Conservation (phyloP, 2,113 vertebrate genomes). For the Lophura nycthemera region DNA sequence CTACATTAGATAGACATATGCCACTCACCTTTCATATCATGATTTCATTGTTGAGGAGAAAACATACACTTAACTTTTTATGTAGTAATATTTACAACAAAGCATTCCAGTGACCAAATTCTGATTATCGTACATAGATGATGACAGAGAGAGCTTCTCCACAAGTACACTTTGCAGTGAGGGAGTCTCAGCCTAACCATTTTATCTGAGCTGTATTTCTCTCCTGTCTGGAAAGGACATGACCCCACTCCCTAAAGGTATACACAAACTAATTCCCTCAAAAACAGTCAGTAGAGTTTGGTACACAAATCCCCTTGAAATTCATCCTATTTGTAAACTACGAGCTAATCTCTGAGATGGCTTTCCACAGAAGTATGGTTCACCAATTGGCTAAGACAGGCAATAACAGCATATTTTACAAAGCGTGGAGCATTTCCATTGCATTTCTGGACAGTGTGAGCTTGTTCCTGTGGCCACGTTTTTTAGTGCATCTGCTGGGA, state of each 20-base stretch:
- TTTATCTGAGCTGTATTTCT: background rate
- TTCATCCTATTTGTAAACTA: background rate
- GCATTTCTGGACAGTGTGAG: background rate
- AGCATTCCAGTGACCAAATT: background rate
- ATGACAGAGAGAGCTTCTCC: background rate
- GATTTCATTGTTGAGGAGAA: slow-evolving; percentile 12
- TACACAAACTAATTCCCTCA: background rate
- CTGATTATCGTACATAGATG: background rate
- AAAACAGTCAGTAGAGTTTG: background rate
- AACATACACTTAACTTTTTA: background rate
- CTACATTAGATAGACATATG: background rate
- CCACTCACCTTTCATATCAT: background rate
- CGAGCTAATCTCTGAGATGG: background rate
- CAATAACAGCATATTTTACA: background rate
- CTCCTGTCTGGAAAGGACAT: background rate
- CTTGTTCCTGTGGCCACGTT: background rate
- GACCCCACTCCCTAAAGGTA: background rate
- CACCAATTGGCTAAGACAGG: background rate
- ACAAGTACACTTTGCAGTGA: accelerated
- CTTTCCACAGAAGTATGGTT: background rate
- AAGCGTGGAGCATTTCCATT: background rate
- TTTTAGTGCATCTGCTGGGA: background rate
- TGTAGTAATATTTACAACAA: background rate
- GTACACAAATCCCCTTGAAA: background rate
- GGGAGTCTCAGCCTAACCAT: accelerated